Evolutionary conservation across 2,888 invertebrate genomes (phyloP), one percentile per base, ranked within the genome.

Genomic region (Drosophila picticornis): DNA sequence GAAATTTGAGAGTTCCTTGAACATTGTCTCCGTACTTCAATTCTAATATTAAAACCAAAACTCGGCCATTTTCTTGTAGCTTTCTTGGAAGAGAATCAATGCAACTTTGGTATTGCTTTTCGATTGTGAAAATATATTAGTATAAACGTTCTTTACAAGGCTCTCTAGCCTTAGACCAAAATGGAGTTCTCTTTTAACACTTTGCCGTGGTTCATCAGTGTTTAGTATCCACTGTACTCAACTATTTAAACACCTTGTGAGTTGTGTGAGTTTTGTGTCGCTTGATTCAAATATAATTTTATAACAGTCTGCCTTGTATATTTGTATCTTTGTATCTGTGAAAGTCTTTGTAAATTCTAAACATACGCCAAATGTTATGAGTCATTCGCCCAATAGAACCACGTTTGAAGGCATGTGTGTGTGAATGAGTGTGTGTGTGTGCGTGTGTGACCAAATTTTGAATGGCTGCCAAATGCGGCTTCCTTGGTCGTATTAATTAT

Each of bases 401-500:
- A 34, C 27, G 3, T 25, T 25, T 16, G 9, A 16, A 25, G 25
- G 25, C 16, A 25, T 46, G 16, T 43, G 22, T 43, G n/a, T 40
- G 40, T 43, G 43, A 34, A 10, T 40, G 40, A 10, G n/a, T 10
- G 13, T 61, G 46, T 58, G 46, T 50, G 48, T 65, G 55, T 63
- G 55, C 69, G 36, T 57, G 38, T 13, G 46, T 82, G 56, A 81
- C 77, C 88, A 75, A 73, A 72, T 86, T 83, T 91, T 91, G 91
- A 90, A 87, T 83, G 80, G 71, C 71, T 91, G 91, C 91, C 91
- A 91, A 91, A 87, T 81, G 91, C 80, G 88, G 84, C 88, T 91
- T 90, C 84, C 89, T 90, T 90, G 87, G 90, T 78, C 75, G 84
- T 90, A 90, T 88, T 88, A 88, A 90, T 88, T 88, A 88, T 88